phyloP scores from a whole-genome alignment of 2,113 vertebrate genomes.

The Lonchura striata region DNA sequence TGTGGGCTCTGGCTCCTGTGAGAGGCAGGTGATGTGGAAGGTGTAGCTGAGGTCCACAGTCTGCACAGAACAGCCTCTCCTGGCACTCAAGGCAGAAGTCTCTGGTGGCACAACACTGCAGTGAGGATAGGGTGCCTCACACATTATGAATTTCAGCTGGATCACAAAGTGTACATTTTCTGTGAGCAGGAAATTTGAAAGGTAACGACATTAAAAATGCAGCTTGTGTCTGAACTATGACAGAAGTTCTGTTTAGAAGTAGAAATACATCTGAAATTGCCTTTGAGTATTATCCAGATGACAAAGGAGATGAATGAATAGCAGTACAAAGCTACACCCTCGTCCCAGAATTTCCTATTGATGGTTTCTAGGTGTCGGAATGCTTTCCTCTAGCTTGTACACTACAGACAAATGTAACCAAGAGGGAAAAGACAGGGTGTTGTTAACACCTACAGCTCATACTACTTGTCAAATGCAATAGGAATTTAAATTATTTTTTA shows the following conservation, averaged over 20 bases:
- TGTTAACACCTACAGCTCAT: background rate
- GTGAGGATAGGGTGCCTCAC: background rate
- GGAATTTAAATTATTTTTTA: background rate
- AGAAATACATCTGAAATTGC: background rate
- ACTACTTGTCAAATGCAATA: background rate
- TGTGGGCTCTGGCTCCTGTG: too few species aligned
- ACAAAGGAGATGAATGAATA: background rate
- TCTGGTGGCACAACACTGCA: background rate
- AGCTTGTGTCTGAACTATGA: background rate
- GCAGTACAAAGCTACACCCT: background rate
- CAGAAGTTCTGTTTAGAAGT: background rate
- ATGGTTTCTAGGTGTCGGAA: background rate
- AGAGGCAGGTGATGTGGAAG: background rate
- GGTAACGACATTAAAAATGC: background rate
- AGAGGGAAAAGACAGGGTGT: background rate
- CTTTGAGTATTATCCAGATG: background rate
- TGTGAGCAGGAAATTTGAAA: background rate
- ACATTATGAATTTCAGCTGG: background rate
- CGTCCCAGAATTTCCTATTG: background rate
- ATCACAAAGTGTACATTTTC: background rate
- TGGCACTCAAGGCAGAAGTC: background rate
- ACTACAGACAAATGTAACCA: background rate
- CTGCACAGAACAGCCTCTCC: background rate
- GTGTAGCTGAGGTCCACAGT: accelerated
- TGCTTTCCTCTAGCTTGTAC: background rate